These are phyloP conservation scores for Triops longicaudatus DNA, from an alignment of 1,140 invertebrate species.

Conservation along the genomic window DNA sequence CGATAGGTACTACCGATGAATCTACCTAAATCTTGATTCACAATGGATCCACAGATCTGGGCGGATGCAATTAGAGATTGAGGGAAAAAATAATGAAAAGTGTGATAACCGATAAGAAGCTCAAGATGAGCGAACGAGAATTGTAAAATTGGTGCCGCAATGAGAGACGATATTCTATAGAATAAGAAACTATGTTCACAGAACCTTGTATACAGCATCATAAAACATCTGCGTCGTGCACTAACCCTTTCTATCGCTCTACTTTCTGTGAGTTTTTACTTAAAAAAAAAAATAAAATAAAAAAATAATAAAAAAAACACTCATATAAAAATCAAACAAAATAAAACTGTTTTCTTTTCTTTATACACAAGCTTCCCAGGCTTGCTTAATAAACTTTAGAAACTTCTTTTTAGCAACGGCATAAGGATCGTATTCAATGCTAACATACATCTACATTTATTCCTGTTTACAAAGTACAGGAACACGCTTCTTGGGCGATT, in stretches of 20 bases:
- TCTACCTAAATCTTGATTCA: no score
- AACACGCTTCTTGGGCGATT: neutral
- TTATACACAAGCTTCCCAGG: no score
- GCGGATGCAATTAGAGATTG: neutral
- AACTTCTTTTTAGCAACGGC: no score
- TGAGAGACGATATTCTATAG: neutral
- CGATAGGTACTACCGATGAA: no score
- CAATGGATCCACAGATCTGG: no score
- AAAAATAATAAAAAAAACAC: no score
- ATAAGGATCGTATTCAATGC: neutral
- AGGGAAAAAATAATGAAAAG: neutral
- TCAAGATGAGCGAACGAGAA: neutral
- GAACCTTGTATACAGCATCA: constrained; percentile 15
- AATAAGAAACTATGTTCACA: neutral
- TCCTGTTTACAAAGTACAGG: neutral
- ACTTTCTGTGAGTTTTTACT: neutral
- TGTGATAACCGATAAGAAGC: neutral
- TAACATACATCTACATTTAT: neutral
- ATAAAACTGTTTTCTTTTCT: no score
- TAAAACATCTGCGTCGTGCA: constrained; percentile 11
- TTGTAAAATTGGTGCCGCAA: neutral
- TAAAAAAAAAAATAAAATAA: no score
- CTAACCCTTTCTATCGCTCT: neutral
- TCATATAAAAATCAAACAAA: no score
- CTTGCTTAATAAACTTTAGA: neutral